Percentiles rank a stretch among this genome's conserved stretches.
phyloP scores from a whole-genome alignment of 2,888 invertebrate species.

The Acholoe squamosa region DNA sequence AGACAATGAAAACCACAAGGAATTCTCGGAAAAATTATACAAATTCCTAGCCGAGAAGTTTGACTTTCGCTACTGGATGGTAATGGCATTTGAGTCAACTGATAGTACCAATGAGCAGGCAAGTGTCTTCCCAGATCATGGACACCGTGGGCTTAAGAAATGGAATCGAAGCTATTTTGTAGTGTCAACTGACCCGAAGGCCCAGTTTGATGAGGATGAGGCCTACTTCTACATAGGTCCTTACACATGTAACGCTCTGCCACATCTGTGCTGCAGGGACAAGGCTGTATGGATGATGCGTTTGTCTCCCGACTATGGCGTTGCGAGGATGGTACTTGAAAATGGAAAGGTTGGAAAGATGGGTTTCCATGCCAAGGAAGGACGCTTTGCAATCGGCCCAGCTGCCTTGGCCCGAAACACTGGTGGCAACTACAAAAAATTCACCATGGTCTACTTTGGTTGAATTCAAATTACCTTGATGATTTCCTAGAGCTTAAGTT shows the following conservation, averaged over 20 bases:
- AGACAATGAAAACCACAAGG: background rate
- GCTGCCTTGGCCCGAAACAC: background rate
- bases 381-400: background rate
- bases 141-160: background rate
- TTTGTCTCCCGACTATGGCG: background rate
- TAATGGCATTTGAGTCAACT: background rate
- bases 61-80: background rate
- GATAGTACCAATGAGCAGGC: background rate
- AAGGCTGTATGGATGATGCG: background rate
- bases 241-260: background rate
- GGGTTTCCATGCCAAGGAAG: background rate
- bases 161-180: background rate
- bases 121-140: background rate
- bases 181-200: slow-evolving; percentile 10
- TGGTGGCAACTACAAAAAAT: background rate
- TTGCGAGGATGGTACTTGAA: background rate
- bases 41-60: background rate
- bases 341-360: background rate
- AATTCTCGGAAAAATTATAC: background rate
- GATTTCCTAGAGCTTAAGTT: too few relatives aligned
- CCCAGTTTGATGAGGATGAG: background rate
- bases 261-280: background rate
- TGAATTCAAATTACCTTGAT: too few relatives aligned
- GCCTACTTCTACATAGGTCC: background rate
- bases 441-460: background rate